Conservation (phyloP, 1,140 invertebrate species). For the Trichomalopsis sarcophagae region DNA sequence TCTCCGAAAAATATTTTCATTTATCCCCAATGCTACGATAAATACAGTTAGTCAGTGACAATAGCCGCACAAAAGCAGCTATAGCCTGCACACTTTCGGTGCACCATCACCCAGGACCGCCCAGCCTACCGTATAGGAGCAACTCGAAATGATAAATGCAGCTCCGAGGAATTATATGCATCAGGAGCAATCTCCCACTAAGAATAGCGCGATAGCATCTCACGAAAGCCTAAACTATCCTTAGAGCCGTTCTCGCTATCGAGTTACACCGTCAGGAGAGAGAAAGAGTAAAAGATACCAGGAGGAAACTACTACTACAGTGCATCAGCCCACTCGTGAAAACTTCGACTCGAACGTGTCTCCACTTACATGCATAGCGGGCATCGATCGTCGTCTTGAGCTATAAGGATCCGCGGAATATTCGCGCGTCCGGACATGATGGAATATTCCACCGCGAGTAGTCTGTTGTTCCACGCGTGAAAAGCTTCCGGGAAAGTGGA, state of each 20-base stretch:
- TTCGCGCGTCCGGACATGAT: neutral
- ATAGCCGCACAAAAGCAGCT: neutral
- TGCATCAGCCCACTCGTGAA: neutral
- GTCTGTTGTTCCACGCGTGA: neutral
- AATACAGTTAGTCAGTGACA: conserved; percentile 7
- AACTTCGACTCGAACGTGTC: neutral
- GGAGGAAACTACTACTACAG: neutral
- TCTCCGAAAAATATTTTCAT: neutral
- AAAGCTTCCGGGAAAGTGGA: neutral
- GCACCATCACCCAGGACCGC: neutral
- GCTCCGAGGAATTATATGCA: conserved; percentile 39
- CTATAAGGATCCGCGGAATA: neutral
- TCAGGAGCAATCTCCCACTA: conserved; percentile 41
- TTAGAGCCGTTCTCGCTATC: neutral
- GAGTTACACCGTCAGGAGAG: conserved; percentile 19
- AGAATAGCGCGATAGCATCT: conserved; percentile 28
- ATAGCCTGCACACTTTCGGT: neutral
- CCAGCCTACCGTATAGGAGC: conserved; percentile 14
- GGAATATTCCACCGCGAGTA: too few relatives aligned
- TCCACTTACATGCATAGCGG: neutral
- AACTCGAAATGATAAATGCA: conserved; percentile 36
- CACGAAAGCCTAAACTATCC: conserved; percentile 16
- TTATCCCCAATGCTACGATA: neutral
- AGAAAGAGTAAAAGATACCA: neutral
- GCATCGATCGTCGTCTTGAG: neutral